These are phyloP conservation scores for Cyphomyrus discorhynchus DNA, from an alignment of 2,113 vertebrate genomes.

Conservation along the genomic window DNA sequence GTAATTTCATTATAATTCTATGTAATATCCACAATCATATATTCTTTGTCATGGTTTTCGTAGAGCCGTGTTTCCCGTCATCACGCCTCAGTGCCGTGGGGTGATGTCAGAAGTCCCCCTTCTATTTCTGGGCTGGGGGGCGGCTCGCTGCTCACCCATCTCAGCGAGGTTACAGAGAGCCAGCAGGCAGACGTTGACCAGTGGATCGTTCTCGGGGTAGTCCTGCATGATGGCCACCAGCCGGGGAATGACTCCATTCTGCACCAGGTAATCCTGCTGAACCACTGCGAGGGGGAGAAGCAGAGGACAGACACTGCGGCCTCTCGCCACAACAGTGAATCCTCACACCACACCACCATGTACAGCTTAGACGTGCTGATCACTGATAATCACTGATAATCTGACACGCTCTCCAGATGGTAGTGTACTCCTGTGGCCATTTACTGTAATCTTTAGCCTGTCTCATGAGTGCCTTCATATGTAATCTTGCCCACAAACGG, in stretches of 20 bases:
- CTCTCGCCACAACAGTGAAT: background rate
- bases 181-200: conserved; percentile 74
- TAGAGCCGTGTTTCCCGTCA: background rate
- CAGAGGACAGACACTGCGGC: background rate
- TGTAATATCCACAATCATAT: background rate
- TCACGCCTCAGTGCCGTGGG: background rate
- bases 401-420: background rate
- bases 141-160: conserved; percentile 58
- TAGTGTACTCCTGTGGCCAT: background rate
- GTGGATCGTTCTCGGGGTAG: conserved; percentile 70
- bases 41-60: background rate
- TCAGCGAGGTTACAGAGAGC: conserved; percentile 78
- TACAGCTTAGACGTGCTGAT: background rate
- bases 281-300: conserved; percentile 46
- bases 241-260: conserved; percentile 68
- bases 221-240: conserved; percentile 69
- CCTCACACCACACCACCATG: background rate
- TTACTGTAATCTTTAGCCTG: background rate
- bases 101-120: background rate
- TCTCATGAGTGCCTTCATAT: background rate
- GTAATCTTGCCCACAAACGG: background rate
- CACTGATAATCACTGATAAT: background rate
- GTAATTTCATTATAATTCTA: background rate
- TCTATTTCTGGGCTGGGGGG: background rate
- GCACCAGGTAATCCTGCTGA: conserved; percentile 75